Conservation (phyloP, 2,797 vertebrate species). For the Florisuga fusca region DNA sequence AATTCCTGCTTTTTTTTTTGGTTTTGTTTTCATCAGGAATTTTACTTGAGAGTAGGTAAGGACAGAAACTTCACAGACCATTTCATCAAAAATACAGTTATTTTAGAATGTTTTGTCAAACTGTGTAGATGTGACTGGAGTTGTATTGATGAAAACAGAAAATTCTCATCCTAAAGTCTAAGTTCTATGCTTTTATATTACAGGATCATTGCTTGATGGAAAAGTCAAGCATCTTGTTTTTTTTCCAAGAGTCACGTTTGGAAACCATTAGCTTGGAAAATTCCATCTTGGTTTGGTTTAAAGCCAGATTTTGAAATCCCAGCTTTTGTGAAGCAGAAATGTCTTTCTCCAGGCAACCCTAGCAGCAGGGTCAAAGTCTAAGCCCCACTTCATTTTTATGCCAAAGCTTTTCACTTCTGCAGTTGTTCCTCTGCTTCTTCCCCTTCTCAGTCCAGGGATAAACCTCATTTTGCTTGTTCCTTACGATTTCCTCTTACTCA, state of each 20-base stretch:
- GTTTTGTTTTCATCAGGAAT: background rate
- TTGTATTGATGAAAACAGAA: background rate
- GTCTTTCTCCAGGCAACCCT: background rate
- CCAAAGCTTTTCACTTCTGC: slow-evolving; percentile 12
- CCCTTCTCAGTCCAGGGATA: background rate
- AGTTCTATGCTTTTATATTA: background rate
- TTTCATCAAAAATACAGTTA: background rate
- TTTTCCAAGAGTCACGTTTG: slow-evolving; percentile 23
- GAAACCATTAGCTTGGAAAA: slow-evolving; percentile 33
- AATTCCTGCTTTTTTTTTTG: background rate
- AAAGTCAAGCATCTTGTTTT: slow-evolving; percentile 25
- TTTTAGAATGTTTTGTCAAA: background rate
- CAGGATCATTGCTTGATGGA: background rate
- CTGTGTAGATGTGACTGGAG: background rate
- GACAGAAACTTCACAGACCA: background rate
- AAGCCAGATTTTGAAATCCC: slow-evolving; percentile 39
- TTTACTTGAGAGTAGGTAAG: background rate
- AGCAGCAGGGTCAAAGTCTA: background rate
- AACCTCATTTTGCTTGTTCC: background rate
- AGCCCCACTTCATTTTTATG: background rate
- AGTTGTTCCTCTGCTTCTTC: background rate
- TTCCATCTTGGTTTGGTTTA: slow-evolving; percentile 11
- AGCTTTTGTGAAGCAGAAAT: slow-evolving; percentile 19
- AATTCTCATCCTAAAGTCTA: background rate
- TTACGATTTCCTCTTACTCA: background rate